phyloP scores from a whole-genome alignment of 1,140 invertebrate species.

The Dendroctonus ponderosae region DNA sequence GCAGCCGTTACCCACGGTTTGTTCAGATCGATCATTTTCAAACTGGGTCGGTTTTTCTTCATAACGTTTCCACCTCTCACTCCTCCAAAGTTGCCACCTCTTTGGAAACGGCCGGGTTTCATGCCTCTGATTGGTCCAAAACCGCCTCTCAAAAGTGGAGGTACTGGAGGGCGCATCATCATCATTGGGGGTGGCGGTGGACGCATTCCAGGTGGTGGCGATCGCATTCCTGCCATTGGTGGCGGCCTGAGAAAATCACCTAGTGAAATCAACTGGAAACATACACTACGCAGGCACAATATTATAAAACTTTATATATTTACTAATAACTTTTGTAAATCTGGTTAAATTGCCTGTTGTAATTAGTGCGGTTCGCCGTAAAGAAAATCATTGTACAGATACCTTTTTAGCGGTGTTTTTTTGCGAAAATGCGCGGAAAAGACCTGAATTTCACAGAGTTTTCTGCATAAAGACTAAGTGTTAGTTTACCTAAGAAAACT shows the following conservation, averaged over 20 bases:
- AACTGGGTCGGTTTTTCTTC: constrained; percentile 41
- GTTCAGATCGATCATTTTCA: constrained; percentile 45
- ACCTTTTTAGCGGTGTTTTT: no score
- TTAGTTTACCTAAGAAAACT: constrained; percentile 1
- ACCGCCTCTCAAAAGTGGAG: constrained; percentile 33
- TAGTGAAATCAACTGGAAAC: neutral
- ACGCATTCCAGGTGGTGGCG: constrained; percentile 42
- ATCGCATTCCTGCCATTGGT: constrained; percentile 37
- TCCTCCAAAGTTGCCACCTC: constrained; percentile 29
- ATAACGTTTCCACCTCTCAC: constrained; percentile 41
- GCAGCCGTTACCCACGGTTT: constrained; percentile 49
- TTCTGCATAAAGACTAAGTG: neutral
- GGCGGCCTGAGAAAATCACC: constrained; percentile 26
- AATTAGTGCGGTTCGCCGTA: no score
- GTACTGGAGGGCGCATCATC: constrained; percentile 37
- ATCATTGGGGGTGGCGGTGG: constrained; percentile 44
- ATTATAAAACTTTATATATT: no score
- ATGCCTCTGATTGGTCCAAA: constrained; percentile 33
- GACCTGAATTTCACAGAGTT: no score
- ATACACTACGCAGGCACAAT: no score
- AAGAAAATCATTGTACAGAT: no score
- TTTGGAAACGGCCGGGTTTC: constrained; percentile 24
- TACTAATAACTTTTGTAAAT: no score
- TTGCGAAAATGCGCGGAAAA: no score
- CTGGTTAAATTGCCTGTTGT: no score